Base-by-base conservation (phyloP, 2,113 vertebrate genomes). In the Nycticorax nycticorax region DNA sequence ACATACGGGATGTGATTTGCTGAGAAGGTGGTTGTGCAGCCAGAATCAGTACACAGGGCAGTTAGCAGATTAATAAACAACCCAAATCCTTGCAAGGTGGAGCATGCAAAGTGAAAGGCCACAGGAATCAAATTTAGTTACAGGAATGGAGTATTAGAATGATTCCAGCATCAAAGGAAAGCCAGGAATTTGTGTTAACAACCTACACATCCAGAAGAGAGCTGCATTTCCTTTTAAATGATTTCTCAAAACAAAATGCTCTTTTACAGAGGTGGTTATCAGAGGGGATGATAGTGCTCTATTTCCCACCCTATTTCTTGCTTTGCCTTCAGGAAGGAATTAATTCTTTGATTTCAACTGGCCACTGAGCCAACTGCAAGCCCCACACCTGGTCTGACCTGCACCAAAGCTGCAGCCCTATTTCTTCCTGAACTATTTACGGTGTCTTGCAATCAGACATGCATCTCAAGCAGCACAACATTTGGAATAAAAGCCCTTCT, bases 1-100 rank as follows among this genome's bases (percentile, higher is more conserved):
- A 57, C 75, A 60, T 11, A 69, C 0, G 3, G 83, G 43, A 33
- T 47, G 18, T 1, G 50, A 89, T 91, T 66, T 85, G 88, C 92
- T 73, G 92, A 92, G 85, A 82, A 90, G 83, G 83, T 93, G 56
- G 64, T 15, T 93, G 47, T 52, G 53, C 85, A 62, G 79, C 56
- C 68, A 56, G 71, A 79, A 73, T 64, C 82, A 55, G 75, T 14
- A 33, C 32, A 26, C 9, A 1, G 56, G n/a, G 75, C 56, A 71
- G 92, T 48, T 9, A 39, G 64, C 53, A 52, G 55, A 90, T 88
- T 91, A 88, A 93, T 84, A 63, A 92, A 90, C 85, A 94, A 88
- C 63, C 23, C 41, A 83, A 26, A 80, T 27, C 74, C 68, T 75
- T 91, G 55, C 72, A 89, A 91, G 64, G 77, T 71, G 76, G 35